A percentile compares a stretch with the other conserved stretches of the same genome.
phyloP scores from a whole-genome alignment of 2,113 vertebrate species.

The Poeciliopsis retropinna region DNA sequence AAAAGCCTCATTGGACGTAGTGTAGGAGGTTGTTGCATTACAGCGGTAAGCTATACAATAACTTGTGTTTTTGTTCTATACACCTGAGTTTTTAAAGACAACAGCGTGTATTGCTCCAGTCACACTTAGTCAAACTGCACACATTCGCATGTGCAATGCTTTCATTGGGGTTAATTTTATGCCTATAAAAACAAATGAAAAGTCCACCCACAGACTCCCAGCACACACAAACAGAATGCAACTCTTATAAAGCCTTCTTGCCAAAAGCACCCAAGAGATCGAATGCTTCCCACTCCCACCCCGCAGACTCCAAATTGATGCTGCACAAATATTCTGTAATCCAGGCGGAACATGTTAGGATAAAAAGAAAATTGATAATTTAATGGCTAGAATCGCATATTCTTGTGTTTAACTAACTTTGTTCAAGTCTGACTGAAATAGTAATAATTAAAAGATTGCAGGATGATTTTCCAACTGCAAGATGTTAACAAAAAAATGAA shows the following conservation, averaged over 20 bases:
- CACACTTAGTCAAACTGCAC: slow-evolving; percentile 6
- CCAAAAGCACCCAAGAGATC: slow-evolving; percentile 22
- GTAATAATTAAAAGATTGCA: not conserved
- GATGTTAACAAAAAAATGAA: not conserved
- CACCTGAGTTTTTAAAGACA: slow-evolving; percentile 3
- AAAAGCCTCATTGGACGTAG: slow-evolving; percentile 13
- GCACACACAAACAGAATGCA: slow-evolving; percentile 36
- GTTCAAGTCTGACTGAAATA: not conserved
- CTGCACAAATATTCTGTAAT: not conserved
- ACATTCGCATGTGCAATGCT: slow-evolving; percentile 9
- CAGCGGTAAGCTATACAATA: slow-evolving; percentile 6
- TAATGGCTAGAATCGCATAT: not conserved
- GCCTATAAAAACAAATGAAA: slow-evolving; percentile 37
- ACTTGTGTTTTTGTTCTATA: slow-evolving; percentile 2
- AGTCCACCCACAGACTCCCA: slow-evolving; percentile 40
- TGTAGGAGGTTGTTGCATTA: slow-evolving; percentile 23
- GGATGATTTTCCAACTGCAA: not conserved
- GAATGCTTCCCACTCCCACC: slow-evolving; percentile 46
- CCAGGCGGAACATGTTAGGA: not conserved
- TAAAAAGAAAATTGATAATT: not conserved
- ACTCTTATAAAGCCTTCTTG: slow-evolving; percentile 9
- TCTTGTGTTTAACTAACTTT: not conserved
- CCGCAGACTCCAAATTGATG: slow-evolving; percentile 9
- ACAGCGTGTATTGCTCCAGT: not conserved
- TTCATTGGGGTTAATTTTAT: slow-evolving; percentile 25